These are phyloP conservation scores for Trogon surrucura DNA, from an alignment of 2,113 vertebrate species.

Conservation along the genomic window DNA sequence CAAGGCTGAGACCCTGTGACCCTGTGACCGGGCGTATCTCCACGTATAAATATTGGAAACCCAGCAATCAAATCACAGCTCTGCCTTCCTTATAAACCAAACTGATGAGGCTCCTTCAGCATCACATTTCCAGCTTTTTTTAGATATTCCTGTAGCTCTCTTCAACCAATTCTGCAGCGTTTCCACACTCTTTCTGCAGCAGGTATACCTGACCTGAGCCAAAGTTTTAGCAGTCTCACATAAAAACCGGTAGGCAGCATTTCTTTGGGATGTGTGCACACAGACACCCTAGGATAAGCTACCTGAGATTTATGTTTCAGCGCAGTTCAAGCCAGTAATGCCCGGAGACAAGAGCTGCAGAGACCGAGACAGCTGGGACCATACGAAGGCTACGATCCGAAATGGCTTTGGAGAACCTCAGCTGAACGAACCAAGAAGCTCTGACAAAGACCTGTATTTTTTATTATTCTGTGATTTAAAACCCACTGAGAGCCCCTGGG, in stretches of 20 bases:
- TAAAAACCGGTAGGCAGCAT: not conserved
- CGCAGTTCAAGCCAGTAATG: rapidly evolving
- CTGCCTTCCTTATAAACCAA: not conserved
- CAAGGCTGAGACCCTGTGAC: not conserved
- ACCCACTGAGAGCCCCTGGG: not conserved
- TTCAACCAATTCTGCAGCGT: not conserved
- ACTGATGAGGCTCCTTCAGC: not conserved
- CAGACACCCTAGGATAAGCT: not conserved
- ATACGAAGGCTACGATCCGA: not conserved
- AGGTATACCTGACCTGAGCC: not conserved
- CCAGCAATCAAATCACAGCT: not conserved
- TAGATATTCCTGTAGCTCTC: not conserved
- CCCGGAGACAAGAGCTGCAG: not conserved
- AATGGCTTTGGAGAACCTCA: not conserved
- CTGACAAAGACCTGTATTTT: not conserved
- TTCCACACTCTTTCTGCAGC: not conserved
- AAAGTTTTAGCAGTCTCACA: not conserved
- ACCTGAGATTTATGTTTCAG: not conserved
- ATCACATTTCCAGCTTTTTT: not conserved
- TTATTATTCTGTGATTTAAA: not conserved
- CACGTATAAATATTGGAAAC: not conserved
- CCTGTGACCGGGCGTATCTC: not conserved
- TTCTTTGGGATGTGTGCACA: not conserved
- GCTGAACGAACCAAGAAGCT: not conserved
- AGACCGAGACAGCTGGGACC: not conserved